Percentiles rank a stretch among this genome's conserved stretches.
These are phyloP conservation scores for Agrypnia vestita DNA, from an alignment of 1,140 invertebrate species.

Conservation along the genomic window DNA sequence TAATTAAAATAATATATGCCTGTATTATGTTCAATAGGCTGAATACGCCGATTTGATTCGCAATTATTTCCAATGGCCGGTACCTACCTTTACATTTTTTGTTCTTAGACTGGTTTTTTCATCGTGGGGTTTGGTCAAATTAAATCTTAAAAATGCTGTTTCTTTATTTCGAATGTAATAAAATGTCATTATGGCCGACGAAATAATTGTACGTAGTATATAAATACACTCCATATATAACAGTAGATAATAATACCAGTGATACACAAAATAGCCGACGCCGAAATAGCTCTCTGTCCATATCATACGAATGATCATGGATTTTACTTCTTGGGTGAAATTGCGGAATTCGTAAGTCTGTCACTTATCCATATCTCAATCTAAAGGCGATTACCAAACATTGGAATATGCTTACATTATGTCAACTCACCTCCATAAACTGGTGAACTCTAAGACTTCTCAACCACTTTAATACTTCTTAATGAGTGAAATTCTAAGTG, in stretches of 20 bases:
- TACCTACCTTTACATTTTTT: conserved; percentile 23
- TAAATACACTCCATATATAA: conserved; percentile 24
- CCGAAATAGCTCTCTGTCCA: too few relatives aligned
- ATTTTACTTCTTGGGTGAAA: too few relatives aligned
- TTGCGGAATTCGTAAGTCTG: too few relatives aligned
- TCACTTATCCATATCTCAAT: too few relatives aligned
- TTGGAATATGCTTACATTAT: too few relatives aligned
- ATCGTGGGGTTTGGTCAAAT: conserved; percentile 37
- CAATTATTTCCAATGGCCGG: conserved; percentile 17
- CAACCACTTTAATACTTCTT: too few relatives aligned
- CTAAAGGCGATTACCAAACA: too few relatives aligned
- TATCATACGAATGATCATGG: too few relatives aligned
- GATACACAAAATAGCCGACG: too few relatives aligned
- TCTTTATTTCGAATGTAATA: conserved; percentile 37
- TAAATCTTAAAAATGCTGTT: conserved; percentile 36
- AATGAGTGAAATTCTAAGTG: too few relatives aligned
- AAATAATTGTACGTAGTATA: conserved; percentile 23
- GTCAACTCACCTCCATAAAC: too few relatives aligned
- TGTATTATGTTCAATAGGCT: conserved; percentile 16
- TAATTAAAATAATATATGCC: conserved; percentile 16
- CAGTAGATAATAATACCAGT: conserved; percentile 15
- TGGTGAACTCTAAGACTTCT: too few relatives aligned
- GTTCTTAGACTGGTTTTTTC: conserved; percentile 23
- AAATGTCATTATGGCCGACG: conserved; percentile 30
- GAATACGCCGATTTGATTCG: conserved; percentile 23